phyloP scores from a whole-genome alignment of 2,113 vertebrate genomes.

The Ia io region DNA sequence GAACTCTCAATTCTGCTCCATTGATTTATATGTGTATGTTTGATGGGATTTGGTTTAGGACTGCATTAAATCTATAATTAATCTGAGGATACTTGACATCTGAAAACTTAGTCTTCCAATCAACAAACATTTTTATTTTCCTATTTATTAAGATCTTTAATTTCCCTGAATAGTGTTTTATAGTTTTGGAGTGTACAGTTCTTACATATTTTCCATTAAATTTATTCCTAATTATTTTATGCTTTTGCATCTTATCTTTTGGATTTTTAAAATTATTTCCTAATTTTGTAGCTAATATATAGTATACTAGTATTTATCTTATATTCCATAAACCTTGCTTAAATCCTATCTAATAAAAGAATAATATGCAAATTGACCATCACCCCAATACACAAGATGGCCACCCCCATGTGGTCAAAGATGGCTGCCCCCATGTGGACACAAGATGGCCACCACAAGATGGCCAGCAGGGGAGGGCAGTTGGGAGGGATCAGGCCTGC shows the following conservation, averaged over 20 bases:
- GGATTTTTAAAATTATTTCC: not conserved
- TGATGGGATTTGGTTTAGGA: not conserved
- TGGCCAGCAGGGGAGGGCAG: no score
- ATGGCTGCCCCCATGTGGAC: no score
- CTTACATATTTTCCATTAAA: not conserved
- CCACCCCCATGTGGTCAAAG: no score
- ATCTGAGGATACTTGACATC: not conserved
- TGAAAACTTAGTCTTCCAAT: not conserved
- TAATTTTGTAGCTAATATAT: not conserved
- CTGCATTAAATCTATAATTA: not conserved
- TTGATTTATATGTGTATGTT: not conserved
- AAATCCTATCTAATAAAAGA: no score
- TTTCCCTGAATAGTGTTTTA: not conserved
- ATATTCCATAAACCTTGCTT: not conserved
- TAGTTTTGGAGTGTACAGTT: not conserved
- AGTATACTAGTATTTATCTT: not conserved
- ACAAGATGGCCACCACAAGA: no score
- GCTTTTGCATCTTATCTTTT: not conserved
- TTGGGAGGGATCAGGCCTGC: no score
- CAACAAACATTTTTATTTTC: not conserved
- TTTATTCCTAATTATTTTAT: not conserved
- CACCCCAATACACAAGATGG: no score
- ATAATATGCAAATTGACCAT: no score
- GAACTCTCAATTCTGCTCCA: not conserved
- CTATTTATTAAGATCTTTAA: not conserved